Base-by-base conservation (phyloP, 2,888 invertebrate genomes). In the Arctia plantaginis region DNA sequence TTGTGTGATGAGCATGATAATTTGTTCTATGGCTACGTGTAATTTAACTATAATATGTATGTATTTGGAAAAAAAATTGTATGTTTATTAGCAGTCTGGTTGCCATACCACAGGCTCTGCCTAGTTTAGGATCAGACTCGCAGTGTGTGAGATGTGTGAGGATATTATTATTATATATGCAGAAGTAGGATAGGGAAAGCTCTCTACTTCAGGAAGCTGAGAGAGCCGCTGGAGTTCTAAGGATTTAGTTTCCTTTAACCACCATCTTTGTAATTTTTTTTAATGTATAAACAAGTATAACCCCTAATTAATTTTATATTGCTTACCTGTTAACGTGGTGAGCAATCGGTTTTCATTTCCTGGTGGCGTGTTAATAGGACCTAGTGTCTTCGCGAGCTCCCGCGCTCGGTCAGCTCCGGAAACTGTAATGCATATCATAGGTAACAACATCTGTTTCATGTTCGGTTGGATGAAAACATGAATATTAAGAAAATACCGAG, bases 381-480 rank as follows among this genome's bases (percentile, higher is more conserved):
- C 95, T 12, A 96, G 90, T 71, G 86, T 89, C 82, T 92, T 91
- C 1, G 96, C 96, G 7, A 96, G 87, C 81, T 92, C 92, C 0
- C 96, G 87, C 39, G 96, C 96, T 0, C 96, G 80, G 44, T 95
- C 95, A 15, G 94, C 95, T 0, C 94, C 94, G 62, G 95, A 90
- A 72, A 93, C 96, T 96, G 78, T 20, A n/a, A 71, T 33, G 59
- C 30, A 72, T 72, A 35, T 35, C 65, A n/a, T 39, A 35, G 35
- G 35, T 23, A 1, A 65, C 33, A 64, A 10, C 23, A 64, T 10
- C 1, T 65, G 35, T 30, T 30, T 4, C 8, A 27, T 59, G 12
- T 47, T 47, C 20, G 7, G 20, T 51, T 51, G 23, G 27, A 59
- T 59, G 4, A 3, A 12, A 27, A 59, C 55, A 13, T 4, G 13